These are phyloP conservation scores for Helobdella robusta DNA, from an alignment of 2,888 invertebrate species.

Conservation along the genomic window DNA sequence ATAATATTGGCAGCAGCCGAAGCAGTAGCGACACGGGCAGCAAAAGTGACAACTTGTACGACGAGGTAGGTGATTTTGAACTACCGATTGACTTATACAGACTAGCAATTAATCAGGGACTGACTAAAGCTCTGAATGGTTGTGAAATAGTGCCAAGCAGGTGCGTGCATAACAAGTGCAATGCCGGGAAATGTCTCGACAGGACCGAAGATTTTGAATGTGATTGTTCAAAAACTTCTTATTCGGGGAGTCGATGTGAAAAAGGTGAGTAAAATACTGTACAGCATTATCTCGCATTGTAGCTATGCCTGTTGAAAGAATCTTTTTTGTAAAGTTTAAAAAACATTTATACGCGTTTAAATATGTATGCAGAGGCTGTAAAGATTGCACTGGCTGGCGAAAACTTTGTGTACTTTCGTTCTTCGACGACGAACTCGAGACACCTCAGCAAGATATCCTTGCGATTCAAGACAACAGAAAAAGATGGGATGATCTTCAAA, in stretches of 20 bases:
- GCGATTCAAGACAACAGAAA: constrained; percentile 43
- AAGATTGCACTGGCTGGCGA: constrained; percentile 42
- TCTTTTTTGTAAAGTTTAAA: too few relatives aligned
- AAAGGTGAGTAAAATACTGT: constrained; percentile 22
- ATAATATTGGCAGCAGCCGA: too few relatives aligned
- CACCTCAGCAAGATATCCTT: constrained; percentile 47
- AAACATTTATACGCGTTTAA: too few relatives aligned
- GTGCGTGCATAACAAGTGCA: constrained; percentile 39
- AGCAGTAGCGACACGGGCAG: too few relatives aligned
- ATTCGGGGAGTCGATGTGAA: constrained; percentile 36
- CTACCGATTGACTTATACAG: constrained; percentile 16
- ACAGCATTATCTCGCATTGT: background rate
- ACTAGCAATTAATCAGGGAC: constrained; percentile 24
- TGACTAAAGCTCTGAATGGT: constrained; percentile 32
- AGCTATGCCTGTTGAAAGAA: background rate
- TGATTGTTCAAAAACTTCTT: constrained; percentile 42
- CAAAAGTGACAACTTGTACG: too few relatives aligned
- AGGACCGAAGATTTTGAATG: constrained; percentile 39
- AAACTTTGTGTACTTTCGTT: constrained; percentile 32
- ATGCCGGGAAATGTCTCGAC: constrained; percentile 39
- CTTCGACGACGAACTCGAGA: constrained; percentile 31
- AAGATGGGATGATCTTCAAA: constrained; percentile 42
- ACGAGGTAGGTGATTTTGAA: constrained; percentile 32
- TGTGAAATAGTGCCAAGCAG: constrained; percentile 33
- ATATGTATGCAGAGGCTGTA: constrained; percentile 45